Evolutionary conservation across 2,888 invertebrate genomes (phyloP).

Genomic region (Mayetiola destructor): DNA sequence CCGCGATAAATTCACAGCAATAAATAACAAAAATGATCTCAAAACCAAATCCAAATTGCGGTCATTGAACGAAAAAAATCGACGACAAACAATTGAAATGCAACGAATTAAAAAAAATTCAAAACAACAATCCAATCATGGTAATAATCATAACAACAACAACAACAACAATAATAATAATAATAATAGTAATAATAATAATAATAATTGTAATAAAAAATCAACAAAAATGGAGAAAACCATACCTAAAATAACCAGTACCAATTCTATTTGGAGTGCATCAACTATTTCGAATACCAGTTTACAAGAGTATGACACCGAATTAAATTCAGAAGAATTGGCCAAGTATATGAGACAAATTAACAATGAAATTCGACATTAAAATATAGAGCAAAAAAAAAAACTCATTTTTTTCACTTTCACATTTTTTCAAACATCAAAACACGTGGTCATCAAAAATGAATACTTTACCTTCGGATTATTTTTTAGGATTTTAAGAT

Average conservation of each 20-base stretch:
- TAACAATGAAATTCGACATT: constrained; percentile 34
- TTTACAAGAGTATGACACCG: constrained; percentile 52
- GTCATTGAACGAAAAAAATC: not conserved
- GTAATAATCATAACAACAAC: not conserved
- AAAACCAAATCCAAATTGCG: not conserved
- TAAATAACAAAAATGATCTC: not conserved
- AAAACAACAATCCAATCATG: not conserved
- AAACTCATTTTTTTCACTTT: no score
- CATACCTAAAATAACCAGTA: constrained; percentile 2
- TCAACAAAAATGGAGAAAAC: not conserved
- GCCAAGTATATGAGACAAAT: constrained; percentile 55
- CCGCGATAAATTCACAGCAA: not conserved
- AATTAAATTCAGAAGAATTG: constrained; percentile 51
- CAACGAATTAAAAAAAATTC: not conserved
- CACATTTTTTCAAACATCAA: not conserved
- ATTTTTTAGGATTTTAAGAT: no score
- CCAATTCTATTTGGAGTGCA: constrained; percentile 17
- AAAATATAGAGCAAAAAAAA: no score
- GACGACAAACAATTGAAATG: not conserved
- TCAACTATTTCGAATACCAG: constrained; percentile 57
- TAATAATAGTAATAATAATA: no score
- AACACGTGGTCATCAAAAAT: no score
- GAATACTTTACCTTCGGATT: no score
- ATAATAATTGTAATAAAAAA: no score
- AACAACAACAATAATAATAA: not conserved